Conservation (phyloP, 2,797 vertebrate genomes). For the Fistularia commersonii region DNA sequence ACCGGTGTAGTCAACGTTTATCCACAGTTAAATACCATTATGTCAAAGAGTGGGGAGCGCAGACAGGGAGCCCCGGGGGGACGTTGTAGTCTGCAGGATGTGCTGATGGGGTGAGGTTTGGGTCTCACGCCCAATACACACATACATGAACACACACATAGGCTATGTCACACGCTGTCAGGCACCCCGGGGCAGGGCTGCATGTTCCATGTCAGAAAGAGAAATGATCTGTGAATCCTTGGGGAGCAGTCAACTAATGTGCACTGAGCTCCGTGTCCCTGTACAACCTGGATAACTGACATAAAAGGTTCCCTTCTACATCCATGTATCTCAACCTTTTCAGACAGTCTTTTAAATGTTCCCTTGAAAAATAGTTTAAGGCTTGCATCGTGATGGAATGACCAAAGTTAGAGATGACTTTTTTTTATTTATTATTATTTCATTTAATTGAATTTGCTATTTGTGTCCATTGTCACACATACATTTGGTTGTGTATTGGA, state of each 20-base stretch:
- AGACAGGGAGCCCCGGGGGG: slow-evolving; percentile 23
- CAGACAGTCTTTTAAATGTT: slow-evolving; percentile 4
- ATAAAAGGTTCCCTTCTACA: slow-evolving; percentile 38
- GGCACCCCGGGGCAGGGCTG: slow-evolving; percentile 52
- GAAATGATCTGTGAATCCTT: slow-evolving; percentile 75
- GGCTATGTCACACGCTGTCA: slow-evolving; percentile 50
- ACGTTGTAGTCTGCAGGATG: slow-evolving; percentile 36
- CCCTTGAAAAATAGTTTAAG: background rate
- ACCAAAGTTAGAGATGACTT: no score
- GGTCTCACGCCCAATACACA: slow-evolving; percentile 16
- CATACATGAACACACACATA: slow-evolving; percentile 18
- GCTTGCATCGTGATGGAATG: no score
- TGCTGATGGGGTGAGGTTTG: slow-evolving; percentile 41
- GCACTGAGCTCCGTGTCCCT: slow-evolving; percentile 62
- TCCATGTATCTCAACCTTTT: slow-evolving; percentile 18
- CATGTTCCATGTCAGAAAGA: slow-evolving; percentile 70
- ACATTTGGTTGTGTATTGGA: no score
- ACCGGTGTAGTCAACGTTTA: slow-evolving; percentile 19
- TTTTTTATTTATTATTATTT: no score
- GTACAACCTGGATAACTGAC: slow-evolving; percentile 64
- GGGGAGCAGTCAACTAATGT: slow-evolving; percentile 68
- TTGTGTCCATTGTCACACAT: no score
- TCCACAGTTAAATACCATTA: slow-evolving; percentile 18
- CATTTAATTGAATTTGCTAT: no score
- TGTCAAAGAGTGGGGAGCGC: slow-evolving; percentile 32